Conservation (phyloP, 1,140 invertebrate species). For the Papilio glaucus region DNA sequence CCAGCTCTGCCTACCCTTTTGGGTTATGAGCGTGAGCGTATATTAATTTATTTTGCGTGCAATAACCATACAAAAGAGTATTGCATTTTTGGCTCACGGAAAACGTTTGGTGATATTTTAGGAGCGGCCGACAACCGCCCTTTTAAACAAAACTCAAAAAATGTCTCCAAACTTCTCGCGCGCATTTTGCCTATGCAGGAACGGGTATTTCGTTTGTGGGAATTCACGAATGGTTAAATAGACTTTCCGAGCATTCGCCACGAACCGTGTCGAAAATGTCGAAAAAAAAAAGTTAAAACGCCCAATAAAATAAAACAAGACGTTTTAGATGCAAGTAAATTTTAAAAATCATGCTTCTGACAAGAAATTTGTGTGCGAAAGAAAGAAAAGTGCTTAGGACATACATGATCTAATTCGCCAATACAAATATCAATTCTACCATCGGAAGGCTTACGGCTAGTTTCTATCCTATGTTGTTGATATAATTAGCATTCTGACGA, state of each 20-base stretch:
- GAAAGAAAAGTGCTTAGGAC: no score
- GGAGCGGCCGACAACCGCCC: background rate
- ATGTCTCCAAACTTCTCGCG: conserved; percentile 17
- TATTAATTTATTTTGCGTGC: background rate
- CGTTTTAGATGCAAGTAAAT: background rate
- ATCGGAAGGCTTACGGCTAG: no score
- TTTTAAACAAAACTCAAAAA: background rate
- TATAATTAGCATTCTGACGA: no score
- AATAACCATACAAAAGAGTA: background rate
- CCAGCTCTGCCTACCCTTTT: no score
- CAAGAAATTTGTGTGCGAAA: no score
- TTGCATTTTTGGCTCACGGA: background rate
- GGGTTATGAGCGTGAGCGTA: no score
- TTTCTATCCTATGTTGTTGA: no score
- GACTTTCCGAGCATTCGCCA: background rate
- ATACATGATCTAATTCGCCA: no score
- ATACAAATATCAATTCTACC: no score
- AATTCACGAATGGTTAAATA: conserved; percentile 21
- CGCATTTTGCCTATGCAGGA: background rate
- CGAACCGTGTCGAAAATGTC: conserved; percentile 7
- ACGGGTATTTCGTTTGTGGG: background rate
- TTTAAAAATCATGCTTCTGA: no score
- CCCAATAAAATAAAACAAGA: background rate
- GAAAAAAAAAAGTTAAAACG: background rate
- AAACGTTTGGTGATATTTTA: background rate